Base-by-base conservation (phyloP, 30 jellyfish, hydroid and myxozoan species). In the Aurelia aurita region DNA sequence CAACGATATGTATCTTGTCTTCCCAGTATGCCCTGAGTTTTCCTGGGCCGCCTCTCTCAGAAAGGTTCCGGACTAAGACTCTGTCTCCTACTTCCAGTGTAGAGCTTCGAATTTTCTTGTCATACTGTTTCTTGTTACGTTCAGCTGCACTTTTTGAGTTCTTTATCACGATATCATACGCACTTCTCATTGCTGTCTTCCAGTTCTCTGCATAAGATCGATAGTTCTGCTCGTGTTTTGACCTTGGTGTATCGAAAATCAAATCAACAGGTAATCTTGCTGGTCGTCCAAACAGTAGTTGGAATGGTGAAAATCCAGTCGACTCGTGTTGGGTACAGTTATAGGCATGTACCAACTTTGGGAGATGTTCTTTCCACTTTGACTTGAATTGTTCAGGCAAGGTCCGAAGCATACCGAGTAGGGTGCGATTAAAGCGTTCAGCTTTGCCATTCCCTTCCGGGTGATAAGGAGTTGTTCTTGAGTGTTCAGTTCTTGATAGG, bases 11-110 rank as follows among this genome's bases (percentile, higher is more conserved):
- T 3, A 82, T 45, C 7, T 39, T 54, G 26, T 69, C 83, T 58
- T 82, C 80, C 87, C 91, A 82, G 55, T 16, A 69, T 43, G 84
- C 20, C 27, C 74, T 23, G 7, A 67, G 51, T 57, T 82, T 82
- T 22, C 85, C 91, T 16, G 87, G 86, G 25, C 93, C 93, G 29
- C 93, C 58, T n/a, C 35, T 39, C 55, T 20, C 87, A n/a, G n/a
- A n/a, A n/a, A n/a, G n/a, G n/a, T n/a, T n/a, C n/a, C n/a, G 54
- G 44, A 82, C 86, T 5, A 82, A 62, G 23, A 79, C 81, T 7
- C 81, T 57, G 32, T 79, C 81, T 9, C 76, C 62, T 32, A 25
- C 21, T 47, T 79, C 51, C 10, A 79, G 72, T 25, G 21, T 13
- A 7, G 74, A 54, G 29, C 6, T 10, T 16, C 16, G 3, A n/a